A percentile compares a stretch with the other conserved stretches of the same genome.
These are phyloP conservation scores for Leptoteleia sp. DNA, from an alignment of 1,140 invertebrate species.

Conservation along the genomic window DNA sequence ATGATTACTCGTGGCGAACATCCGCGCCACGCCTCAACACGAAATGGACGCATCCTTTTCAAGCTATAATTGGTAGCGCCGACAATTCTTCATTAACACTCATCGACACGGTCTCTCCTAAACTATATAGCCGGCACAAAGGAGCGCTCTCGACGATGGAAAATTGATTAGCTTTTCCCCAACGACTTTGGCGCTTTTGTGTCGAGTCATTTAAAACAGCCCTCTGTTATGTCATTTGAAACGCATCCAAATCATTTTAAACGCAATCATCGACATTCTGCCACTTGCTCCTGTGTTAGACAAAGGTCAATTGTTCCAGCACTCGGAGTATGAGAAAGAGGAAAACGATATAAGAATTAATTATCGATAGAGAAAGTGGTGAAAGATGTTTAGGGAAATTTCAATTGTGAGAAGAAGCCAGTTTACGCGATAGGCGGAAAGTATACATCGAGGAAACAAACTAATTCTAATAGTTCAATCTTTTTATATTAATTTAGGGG, in stretches of 20 bases:
- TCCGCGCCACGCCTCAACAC: constrained; percentile 68
- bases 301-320: not conserved
- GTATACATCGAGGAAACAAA: no score
- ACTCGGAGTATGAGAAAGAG: not conserved
- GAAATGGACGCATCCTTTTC: constrained; percentile 66
- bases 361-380: no score
- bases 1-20: constrained; percentile 55
- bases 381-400: no score
- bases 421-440: no score
- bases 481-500: no score
- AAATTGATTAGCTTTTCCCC: constrained; percentile 35
- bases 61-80: constrained; percentile 57
- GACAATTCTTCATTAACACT: constrained; percentile 68
- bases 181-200: not conserved
- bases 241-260: constrained; percentile 1
- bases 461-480: no score
- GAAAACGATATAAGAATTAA: not conserved
- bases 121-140: constrained; percentile 11
- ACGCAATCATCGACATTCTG: constrained; percentile 2
- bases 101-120: constrained; percentile 2
- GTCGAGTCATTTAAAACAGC: constrained; percentile 5
- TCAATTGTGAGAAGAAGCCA: no score
- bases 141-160: not conserved
- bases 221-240: constrained; percentile 2
- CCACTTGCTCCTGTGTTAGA: not conserved